Conservation (phyloP, 2,113 vertebrate species). For the Grammomys surdaster region DNA sequence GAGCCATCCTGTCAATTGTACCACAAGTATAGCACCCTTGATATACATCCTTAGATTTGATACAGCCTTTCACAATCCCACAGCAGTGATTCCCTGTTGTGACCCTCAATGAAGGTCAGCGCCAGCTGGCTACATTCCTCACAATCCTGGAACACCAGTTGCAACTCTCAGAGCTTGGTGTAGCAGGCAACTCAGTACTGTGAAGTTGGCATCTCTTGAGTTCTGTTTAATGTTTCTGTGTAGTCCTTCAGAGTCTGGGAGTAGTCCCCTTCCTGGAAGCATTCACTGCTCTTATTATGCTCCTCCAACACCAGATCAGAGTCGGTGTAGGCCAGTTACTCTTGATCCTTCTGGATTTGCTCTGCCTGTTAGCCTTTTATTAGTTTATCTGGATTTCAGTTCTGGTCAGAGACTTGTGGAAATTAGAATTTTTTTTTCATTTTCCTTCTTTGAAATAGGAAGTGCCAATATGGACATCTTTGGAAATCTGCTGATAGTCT, state of each 20-base stretch:
- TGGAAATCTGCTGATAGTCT: not conserved
- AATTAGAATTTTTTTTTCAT: not conserved
- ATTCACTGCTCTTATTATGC: constrained; percentile 94
- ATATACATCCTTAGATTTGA: not conserved
- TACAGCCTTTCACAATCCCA: too few relatives aligned
- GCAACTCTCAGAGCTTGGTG: constrained; percentile 95
- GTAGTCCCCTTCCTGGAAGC: constrained; percentile 95
- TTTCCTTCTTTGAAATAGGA: not conserved
- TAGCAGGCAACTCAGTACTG: constrained; percentile 95
- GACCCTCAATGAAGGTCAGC: not conserved
- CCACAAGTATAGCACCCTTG: not conserved
- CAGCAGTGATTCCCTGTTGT: not conserved
- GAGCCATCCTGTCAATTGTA: not conserved
- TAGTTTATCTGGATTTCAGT: not conserved
- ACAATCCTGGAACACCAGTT: constrained; percentile 92
- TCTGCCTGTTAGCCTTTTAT: constrained; percentile 89
- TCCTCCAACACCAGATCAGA: constrained; percentile 93
- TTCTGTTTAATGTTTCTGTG: constrained; percentile 94
- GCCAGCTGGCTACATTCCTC: not conserved
- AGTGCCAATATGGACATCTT: not conserved
- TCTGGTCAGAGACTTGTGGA: not conserved
- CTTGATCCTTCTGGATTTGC: constrained; percentile 95
- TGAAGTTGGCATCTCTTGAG: constrained; percentile 92
- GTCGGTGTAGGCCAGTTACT: constrained; percentile 93
- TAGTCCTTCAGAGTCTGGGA: constrained; percentile 95